Base-by-base conservation (phyloP, 2,888 invertebrate species). In the Ptychoptera contaminata region DNA sequence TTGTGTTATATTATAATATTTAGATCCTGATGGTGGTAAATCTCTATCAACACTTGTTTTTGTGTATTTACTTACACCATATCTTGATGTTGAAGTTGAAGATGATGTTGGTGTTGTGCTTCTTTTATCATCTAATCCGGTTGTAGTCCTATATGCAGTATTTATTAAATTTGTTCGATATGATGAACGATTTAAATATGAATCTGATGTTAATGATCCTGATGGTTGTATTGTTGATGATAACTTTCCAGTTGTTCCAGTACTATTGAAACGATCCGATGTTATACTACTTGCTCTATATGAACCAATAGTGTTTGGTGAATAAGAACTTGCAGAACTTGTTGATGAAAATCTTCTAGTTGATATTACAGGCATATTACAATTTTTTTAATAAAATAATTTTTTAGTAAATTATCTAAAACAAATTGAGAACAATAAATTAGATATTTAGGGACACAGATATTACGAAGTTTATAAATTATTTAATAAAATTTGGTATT, bases 361-460 rank as follows among this genome's bases (percentile, higher is more conserved):
- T 58, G 66, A 63, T 58, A 64, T 63, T 57, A 65, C 64, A 61
- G 65, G 66, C 66, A 66, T 66, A 65, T 64, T 66, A 60, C 50
- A 23, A 23, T 23, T 23, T 23, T 23, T 23, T 23, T 23, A 23
- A 23, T 23, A 23, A 23, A 23, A 23, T 23, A 23, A 23, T 23
- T 23, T 23, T 23, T 23, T 5, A 23, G 3, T 5, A 23, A 5
- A 23, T 23, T 23, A 23, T 23, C 23, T 23, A 23, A 23, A 23
- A 23, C 3, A 23, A 23, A 23, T 23, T 23, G 23, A 23, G 23
- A 23, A n/a, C n/a, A n/a, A n/a, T n/a, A n/a, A n/a, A n/a, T n/a
- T n/a, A n/a, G n/a, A n/a, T n/a, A n/a, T n/a, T n/a, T n/a, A n/a
- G n/a, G n/a, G n/a, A n/a, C n/a, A n/a, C n/a, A n/a, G n/a, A n/a